Conservation (phyloP, 2,797 vertebrate genomes). For the Lepus townsendii region DNA sequence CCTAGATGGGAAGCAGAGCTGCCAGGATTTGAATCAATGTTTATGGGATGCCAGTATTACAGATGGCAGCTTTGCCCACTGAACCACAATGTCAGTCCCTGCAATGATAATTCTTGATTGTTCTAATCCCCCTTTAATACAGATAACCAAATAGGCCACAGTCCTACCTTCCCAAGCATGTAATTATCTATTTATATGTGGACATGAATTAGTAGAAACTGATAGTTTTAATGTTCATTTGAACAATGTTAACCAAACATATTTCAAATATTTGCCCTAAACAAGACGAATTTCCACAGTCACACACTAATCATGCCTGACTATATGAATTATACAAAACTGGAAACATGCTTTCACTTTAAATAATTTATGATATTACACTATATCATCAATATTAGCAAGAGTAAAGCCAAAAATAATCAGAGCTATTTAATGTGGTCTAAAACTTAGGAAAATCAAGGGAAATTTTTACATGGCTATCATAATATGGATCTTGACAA, state of each 20-base stretch:
- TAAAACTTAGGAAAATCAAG: constrained; percentile 46
- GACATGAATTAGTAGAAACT: background rate
- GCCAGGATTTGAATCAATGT: too few species aligned
- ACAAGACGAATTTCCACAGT: constrained; percentile 4
- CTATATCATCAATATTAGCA: constrained; percentile 23
- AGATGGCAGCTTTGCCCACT: too few species aligned
- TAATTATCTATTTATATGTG: constrained; percentile 5
- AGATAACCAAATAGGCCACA: background rate
- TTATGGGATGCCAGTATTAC: too few species aligned
- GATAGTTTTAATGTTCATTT: background rate
- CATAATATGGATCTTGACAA: constrained; percentile 1
- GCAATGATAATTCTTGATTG: constrained; percentile 19
- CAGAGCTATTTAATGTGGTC: background rate
- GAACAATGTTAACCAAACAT: background rate
- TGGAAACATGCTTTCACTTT: constrained; percentile 2
- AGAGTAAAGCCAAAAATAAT: constrained; percentile 33
- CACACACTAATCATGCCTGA: background rate
- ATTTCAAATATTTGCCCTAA: background rate
- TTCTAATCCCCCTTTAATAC: constrained; percentile 12
- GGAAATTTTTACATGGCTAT: constrained; percentile 40
- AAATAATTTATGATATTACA: background rate
- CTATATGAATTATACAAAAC: constrained; percentile 41
- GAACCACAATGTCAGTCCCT: too few species aligned
- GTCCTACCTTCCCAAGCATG: background rate
- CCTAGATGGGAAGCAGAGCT: too few species aligned